Evolutionary conservation across 2,888 invertebrate genomes (phyloP), one percentile per base, ranked within the genome.

Genomic region (Barypeithes pellucidus): DNA sequence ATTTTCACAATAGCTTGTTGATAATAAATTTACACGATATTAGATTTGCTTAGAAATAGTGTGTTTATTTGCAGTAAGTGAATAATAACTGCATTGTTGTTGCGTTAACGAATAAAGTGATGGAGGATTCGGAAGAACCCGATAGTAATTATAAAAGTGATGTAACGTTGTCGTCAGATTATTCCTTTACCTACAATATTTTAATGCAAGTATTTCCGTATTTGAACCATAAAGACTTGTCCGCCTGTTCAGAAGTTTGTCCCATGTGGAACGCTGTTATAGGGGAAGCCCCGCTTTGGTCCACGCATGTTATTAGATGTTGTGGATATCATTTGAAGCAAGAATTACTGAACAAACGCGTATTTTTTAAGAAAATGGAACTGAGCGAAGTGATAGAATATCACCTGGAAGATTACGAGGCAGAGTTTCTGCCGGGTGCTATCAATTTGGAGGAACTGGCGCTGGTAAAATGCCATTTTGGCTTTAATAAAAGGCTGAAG

Each of bases 121-220:
- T 47, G 47, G 47, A 20, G 9, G 20, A 20, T 20, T 12, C 18
- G 11, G 1, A 11, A 20, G 29, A 29, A 29, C 5, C 7, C 29
- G 29, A 7, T 29, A 29, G 9, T 29, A 47, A 7, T 8, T 47
- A 11, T 20, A 47, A 11, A 9, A 12, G 47, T 47, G 20, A 47
- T 11, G 3, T 16, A 18, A 18, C 9, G 3, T 20, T 47, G 20
- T 47, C 47, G 2, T 9, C 18, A 3, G 47, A 47, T 11, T 47
- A 47, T 20, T 47, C 20, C 12, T 47, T 47, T 20, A 12, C 47
- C 2, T 47, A 47, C 20, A 47, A 47, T 47, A 47, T 47, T 47
- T 20, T 47, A 20, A 20, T 20, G 20, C 47, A 20, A 20, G 9
- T 47, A 3, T 8, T 20, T 20, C 47, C 47, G 9, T 47, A 47